Evolutionary conservation across 1,140 invertebrate species (phyloP).

Genomic region (Atta colombica): DNA sequence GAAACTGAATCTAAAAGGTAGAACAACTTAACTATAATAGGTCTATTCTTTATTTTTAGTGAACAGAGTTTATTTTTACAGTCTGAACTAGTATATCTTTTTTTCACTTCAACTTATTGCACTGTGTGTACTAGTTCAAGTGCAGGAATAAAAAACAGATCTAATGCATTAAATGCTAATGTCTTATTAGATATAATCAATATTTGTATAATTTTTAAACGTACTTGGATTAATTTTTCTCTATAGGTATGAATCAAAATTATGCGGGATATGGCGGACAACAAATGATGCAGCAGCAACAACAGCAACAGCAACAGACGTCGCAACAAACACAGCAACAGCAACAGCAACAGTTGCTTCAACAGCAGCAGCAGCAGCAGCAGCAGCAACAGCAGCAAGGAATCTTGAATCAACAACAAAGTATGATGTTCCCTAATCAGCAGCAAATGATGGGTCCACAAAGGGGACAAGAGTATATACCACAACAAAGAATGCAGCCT

Average conservation of each 20-base stretch:
- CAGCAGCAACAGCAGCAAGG: slow-evolving; percentile 80
- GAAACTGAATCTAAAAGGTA: no score
- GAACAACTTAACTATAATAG: no score
- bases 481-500: slow-evolving; percentile 85
- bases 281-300: slow-evolving; percentile 88
- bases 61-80: no score
- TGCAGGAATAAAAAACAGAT: no score
- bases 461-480: slow-evolving; percentile 85
- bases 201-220: not conserved
- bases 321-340: slow-evolving; percentile 71
- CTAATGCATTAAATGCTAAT: not conserved
- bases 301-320: slow-evolving; percentile 87
- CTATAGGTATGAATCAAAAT: slow-evolving; percentile 87
- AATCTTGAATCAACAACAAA: slow-evolving; percentile 84
- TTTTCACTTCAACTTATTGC: no score
- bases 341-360: slow-evolving; percentile 84
- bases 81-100: no score
- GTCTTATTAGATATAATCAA: no score
- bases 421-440: slow-evolving; percentile 84
- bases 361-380: slow-evolving; percentile 81
- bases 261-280: slow-evolving; percentile 88
- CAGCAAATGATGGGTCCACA: slow-evolving; percentile 85
- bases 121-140: no score
- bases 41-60: no score
- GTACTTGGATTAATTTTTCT: slow-evolving; percentile 23